phyloP scores from a whole-genome alignment of 2,797 vertebrate genomes.

The Malurus splendens region DNA sequence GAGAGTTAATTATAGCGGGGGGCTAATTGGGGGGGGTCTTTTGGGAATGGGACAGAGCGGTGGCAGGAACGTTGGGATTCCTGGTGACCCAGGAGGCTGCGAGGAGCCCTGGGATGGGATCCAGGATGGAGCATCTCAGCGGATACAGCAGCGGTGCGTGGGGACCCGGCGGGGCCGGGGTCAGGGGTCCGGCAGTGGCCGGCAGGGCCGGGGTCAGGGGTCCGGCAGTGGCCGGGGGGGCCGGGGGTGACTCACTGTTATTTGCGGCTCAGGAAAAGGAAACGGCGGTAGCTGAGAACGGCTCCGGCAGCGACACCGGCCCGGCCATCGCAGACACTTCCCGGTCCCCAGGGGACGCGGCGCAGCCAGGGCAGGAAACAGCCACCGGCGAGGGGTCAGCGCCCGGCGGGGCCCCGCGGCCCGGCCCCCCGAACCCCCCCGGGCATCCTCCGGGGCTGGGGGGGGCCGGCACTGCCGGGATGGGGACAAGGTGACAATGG shows the following conservation, averaged over 20 bases:
- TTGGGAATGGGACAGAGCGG: too few species aligned
- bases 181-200: too few species aligned
- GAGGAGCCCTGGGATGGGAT: too few species aligned
- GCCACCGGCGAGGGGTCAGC: background rate
- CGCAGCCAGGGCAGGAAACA: slow-evolving; percentile 19
- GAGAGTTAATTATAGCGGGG: too few species aligned
- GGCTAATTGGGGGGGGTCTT: too few species aligned
- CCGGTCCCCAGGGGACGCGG: background rate
- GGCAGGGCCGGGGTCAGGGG: background rate
- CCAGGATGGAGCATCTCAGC: too few species aligned
- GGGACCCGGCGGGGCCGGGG: accelerated
- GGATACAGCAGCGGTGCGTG: too few species aligned
- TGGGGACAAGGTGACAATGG: too few species aligned
- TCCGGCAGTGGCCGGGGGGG: background rate
- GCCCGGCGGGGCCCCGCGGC: background rate
- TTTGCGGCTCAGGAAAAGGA: slow-evolving; percentile 53
- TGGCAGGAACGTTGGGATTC: too few species aligned
- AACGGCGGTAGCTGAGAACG: slow-evolving; percentile 21
- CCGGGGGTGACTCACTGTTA: slow-evolving; percentile 3
- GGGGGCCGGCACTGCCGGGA: background rate
- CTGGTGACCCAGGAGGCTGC: too few species aligned
- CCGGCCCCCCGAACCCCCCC: too few species aligned
- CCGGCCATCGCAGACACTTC: background rate
- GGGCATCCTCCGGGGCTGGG: background rate
- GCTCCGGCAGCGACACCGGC: background rate